Conservation (phyloP, 2,797 vertebrate genomes). For the Phataginus tricuspis region DNA sequence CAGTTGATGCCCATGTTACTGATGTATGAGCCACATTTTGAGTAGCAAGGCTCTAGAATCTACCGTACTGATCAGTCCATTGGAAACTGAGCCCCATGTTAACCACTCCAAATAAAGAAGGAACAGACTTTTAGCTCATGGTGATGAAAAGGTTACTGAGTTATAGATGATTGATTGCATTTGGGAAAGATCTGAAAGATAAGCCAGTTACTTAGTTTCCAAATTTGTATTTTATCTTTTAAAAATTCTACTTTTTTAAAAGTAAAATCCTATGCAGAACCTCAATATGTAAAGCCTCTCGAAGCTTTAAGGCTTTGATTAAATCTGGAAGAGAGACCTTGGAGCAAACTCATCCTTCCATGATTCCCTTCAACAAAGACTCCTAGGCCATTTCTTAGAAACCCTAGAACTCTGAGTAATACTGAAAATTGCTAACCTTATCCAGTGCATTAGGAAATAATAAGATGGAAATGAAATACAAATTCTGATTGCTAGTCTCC, state of each 20-base stretch:
- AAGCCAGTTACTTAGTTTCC: not conserved
- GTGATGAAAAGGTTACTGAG: not conserved
- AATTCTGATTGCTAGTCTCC: not conserved
- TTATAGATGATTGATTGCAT: not conserved
- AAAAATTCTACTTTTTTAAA: not conserved
- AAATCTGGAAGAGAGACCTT: not conserved
- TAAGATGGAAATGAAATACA: not conserved
- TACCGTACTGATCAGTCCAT: not conserved
- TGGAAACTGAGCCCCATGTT: not conserved
- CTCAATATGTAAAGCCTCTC: not conserved
- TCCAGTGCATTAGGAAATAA: not conserved
- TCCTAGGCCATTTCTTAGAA: not conserved
- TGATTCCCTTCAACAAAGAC: not conserved
- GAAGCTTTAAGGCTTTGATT: not conserved
- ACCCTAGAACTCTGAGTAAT: not conserved
- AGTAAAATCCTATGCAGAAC: not conserved
- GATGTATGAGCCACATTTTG: not conserved
- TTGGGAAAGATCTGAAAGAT: not conserved
- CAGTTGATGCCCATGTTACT: not conserved
- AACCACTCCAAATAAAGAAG: not conserved
- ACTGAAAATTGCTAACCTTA: conserved; percentile 8
- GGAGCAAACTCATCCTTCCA: not conserved
- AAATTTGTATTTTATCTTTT: not conserved
- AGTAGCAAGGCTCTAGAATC: not conserved
- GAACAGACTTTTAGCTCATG: not conserved